Evolutionary conservation across 1,140 invertebrate species (phyloP).

Genomic region (Panagrolaimus sp.): DNA sequence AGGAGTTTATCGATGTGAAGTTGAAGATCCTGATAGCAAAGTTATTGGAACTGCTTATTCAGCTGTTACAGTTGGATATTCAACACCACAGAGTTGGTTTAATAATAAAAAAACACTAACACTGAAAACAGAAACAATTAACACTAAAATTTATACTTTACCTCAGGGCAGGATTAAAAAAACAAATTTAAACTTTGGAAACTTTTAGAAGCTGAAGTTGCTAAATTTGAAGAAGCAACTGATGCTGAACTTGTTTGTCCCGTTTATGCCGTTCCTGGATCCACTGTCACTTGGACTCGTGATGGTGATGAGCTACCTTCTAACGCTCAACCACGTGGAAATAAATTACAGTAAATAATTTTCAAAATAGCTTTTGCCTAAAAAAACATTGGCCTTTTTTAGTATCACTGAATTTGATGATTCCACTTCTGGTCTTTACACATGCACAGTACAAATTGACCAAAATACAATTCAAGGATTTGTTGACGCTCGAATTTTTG

Average conservation of each 20-base stretch:
- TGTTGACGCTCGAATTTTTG: constrained; percentile 56
- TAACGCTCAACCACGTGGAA: constrained; percentile 44
- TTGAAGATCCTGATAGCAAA: constrained; percentile 54
- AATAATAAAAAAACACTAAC: background rate
- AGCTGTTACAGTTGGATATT: constrained; percentile 51
- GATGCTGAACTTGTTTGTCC: constrained; percentile 53
- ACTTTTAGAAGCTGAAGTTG: constrained; percentile 42
- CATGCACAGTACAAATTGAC: constrained; percentile 49
- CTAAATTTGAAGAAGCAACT: constrained; percentile 52
- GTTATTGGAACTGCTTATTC: constrained; percentile 47
- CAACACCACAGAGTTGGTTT: background rate
- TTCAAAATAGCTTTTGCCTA: no score
- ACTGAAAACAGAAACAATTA: background rate
- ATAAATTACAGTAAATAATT: constrained; percentile 53
- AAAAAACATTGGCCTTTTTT: no score
- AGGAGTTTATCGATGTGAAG: constrained; percentile 57
- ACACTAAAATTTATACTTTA: background rate
- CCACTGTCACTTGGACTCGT: constrained; percentile 45
- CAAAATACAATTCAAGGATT: constrained; percentile 51
- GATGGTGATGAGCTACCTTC: constrained; percentile 44
- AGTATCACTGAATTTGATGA: constrained; percentile 55
- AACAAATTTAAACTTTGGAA: background rate
- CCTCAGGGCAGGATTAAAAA: background rate
- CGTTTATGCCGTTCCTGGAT: constrained; percentile 54
- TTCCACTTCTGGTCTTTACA: constrained; percentile 45